Evolutionary conservation across 1,140 invertebrate species (phyloP), one percentile per base, ranked within the genome.

Genomic region (Hormaphis cornu): DNA sequence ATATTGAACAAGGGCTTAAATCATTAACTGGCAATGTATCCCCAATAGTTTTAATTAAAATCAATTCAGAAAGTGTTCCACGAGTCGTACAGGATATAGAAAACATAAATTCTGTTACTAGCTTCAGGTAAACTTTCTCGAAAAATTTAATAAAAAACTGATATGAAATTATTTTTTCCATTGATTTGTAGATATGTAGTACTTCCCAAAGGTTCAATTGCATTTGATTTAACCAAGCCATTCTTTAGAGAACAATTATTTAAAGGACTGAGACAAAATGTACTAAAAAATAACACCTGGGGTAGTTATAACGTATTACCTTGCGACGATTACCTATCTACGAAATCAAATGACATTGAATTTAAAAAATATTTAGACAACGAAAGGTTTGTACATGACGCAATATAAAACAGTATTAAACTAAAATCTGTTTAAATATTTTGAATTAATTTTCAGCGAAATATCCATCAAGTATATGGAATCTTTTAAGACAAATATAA

Each of bases 171-270:
- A 1, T 37, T 0, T 3, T 35, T 24, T 46, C 0, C 10, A n/a
- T 48, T 35, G 1, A 44, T 30, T 63, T 61, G 18, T 35, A 66
- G 61, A 22, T 66, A 66, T n/a, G 28, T 66, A n/a, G 9, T 66
- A 22, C 44, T 50, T 24, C 50, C 20, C 1, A 20, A 66, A 24
- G 26, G 2, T 9, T 10, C 20, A 35, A 28, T 30, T 33, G 14
- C 14, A 14, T 63, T 66, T 35, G 61, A 66, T 46, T 48, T 66
- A 14, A 66, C 61, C 1, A 66, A 66, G n/a, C 16, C 9, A 0
- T 66, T 66, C 44, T 66, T 50, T 50, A 66, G 61, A 3, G 61
- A 66, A 16, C 61, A 66, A 22, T 6, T 66, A 9, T 66, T 66
- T 35, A 66, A 66, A 50, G 61, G 61, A 8, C 35, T 66, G 24